Evolutionary conservation across 2,888 invertebrate species (phyloP).

Genomic region (Xestia ashworthii): DNA sequence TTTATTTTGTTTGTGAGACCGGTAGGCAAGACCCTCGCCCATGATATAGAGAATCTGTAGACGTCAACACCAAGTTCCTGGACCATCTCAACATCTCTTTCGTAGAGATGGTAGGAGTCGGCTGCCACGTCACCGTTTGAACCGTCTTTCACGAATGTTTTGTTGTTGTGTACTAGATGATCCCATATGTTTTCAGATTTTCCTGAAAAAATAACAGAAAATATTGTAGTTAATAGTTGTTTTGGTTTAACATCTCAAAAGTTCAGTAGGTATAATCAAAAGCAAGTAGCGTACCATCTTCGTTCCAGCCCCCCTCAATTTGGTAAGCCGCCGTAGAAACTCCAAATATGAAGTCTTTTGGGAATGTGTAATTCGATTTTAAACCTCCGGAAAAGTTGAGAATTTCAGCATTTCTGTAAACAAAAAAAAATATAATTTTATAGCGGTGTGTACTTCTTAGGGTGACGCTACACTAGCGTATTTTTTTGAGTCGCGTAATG

Average conservation of each 20-base stretch:
- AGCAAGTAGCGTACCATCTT: conserved; percentile 78
- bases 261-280: neutral
- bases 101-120: conserved; percentile 93
- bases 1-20: conserved; percentile 93
- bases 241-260: neutral
- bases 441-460: too few relatives aligned
- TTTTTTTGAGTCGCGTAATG: too few relatives aligned
- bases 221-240: neutral
- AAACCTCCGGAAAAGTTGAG: conserved; percentile 82
- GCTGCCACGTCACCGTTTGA: conserved; percentile 92
- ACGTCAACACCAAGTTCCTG: conserved; percentile 92
- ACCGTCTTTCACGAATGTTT: conserved; percentile 88
- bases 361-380: conserved; percentile 87
- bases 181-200: conserved; percentile 92
- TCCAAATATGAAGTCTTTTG: conserved; percentile 91
- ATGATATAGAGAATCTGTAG: conserved; percentile 94
- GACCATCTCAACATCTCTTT: conserved; percentile 92
- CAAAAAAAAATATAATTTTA: conserved; percentile 29
- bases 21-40: conserved; percentile 94
- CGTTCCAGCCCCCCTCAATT: conserved; percentile 91
- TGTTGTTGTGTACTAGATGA: conserved; percentile 86
- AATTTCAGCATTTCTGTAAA: conserved; percentile 79
- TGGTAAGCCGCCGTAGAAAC: conserved; percentile 91
- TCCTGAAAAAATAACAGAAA: conserved; percentile 82
- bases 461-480: too few relatives aligned